Evolutionary conservation across 2,888 invertebrate species (phyloP), one percentile per base, ranked within the genome.

Genomic region (Eupelmus urozonus): DNA sequence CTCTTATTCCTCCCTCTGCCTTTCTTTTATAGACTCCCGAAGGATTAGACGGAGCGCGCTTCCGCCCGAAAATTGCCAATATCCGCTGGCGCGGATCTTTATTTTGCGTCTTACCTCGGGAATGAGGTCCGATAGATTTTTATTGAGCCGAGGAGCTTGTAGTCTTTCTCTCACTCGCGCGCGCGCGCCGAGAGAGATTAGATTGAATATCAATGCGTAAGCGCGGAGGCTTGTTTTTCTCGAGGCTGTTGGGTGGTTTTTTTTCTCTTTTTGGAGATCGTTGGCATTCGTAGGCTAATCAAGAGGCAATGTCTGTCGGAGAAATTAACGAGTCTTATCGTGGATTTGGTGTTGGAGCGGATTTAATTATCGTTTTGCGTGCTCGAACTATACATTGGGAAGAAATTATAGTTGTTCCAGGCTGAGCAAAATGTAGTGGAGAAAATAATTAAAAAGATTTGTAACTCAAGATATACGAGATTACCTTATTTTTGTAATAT

Each of bases 21-120:
- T 20, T 34, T 45, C 25, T 66, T 45, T 66, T 40, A 59, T 57
- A 40, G 34, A 74, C 55, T 60, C 67, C 67, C 75, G 72, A 80
- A 80, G 80, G 82, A 82, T 82, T 82, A 83, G 82, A 81, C 80
- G 81, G 76, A 80, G 82, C 77, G 81, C 80, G 81, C 81, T 85
- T 85, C 84, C 85, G 85, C 80, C 82, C 81, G 83, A 84, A 84
- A 85, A 86, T 86, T 85, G 86, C 83, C 86, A 86, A 85, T 85
- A 85, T 86, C 85, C 85, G 84, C 82, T n/a, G 42, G 18, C 29
- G 82, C 82, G 81, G 82, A 82, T 84, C 82, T 84, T 85, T 85
- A 84, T 84, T 85, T 84, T 81, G 78, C 82, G 81, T 82, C 82
- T 83, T 82, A 80, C 81, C 80, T 65, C 62, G 73, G 76, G 76